phyloP scores from a whole-genome alignment of 2,888 invertebrate genomes.

The Athalia rosae region DNA sequence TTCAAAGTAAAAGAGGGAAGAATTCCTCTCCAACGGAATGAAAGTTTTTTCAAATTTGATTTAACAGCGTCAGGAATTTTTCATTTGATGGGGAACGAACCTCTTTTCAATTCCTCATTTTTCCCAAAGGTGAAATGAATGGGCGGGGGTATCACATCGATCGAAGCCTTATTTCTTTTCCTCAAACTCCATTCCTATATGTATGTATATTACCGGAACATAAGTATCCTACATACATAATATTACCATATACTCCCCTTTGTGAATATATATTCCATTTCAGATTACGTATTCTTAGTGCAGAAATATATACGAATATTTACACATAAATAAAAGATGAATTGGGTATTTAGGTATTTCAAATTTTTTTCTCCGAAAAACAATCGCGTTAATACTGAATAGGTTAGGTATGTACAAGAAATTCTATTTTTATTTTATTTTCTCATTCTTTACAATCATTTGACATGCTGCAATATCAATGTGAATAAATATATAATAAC shows the following conservation, averaged over 20 bases:
- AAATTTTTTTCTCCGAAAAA: conserved; percentile 21
- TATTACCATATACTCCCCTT: not conserved
- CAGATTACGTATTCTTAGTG: not conserved
- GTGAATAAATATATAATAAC: no score
- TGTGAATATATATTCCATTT: not conserved
- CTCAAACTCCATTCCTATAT: not conserved
- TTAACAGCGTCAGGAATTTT: conserved; percentile 72
- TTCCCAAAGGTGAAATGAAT: no score
- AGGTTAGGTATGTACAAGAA: no score
- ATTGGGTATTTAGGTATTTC: not conserved
- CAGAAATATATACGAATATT: conserved; percentile 1
- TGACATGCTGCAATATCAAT: no score
- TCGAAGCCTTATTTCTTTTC: not conserved
- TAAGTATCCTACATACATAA: not conserved
- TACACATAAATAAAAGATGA: not conserved
- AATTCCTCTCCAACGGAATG: conserved; percentile 63
- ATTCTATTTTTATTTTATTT: no score
- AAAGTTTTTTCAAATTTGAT: conserved; percentile 72
- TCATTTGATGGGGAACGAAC: conserved; percentile 66
- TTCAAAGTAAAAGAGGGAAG: conserved; percentile 59
- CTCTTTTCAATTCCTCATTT: not conserved
- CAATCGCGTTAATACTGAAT: not conserved
- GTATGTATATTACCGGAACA: not conserved
- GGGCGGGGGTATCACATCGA: not conserved
- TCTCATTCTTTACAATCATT: no score